phyloP scores from a whole-genome alignment of 2,888 invertebrate genomes.

The Aricia artaxerxes region DNA sequence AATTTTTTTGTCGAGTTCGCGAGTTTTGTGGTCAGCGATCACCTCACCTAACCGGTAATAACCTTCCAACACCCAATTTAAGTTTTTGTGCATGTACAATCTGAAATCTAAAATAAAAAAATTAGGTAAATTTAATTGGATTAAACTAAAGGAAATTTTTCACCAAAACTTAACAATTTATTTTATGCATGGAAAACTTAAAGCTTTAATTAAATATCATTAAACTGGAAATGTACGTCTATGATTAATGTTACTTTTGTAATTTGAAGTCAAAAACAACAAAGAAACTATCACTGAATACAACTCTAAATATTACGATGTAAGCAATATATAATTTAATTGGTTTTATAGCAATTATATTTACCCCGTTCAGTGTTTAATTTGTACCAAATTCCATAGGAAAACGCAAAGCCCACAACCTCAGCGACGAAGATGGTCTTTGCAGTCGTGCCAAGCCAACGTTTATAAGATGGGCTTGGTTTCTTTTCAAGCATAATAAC shows the following conservation, averaged over 20 bases:
- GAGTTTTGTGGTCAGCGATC: slow-evolving; percentile 72
- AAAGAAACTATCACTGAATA: not conserved
- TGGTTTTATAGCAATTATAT: slow-evolving; percentile 20
- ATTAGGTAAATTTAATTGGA: not conserved
- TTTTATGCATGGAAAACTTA: too few relatives aligned
- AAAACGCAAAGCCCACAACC: slow-evolving; percentile 78
- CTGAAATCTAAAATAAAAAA: slow-evolving; percentile 83
- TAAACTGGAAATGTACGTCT: not conserved
- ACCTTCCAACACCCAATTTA: slow-evolving; percentile 82
- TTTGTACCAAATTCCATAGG: slow-evolving; percentile 84
- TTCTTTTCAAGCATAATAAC: slow-evolving; percentile 84
- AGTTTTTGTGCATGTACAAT: slow-evolving; percentile 83
- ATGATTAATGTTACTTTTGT: not conserved
- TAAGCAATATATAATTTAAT: too few relatives aligned
- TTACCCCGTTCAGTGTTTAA: slow-evolving; percentile 86
- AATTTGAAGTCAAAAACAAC: not conserved
- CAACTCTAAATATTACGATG: not conserved
- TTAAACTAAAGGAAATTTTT: not conserved
- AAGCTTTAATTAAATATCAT: too few relatives aligned
- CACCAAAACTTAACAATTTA: too few relatives aligned
- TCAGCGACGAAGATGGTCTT: slow-evolving; percentile 82
- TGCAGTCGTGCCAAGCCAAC: slow-evolving; percentile 75
- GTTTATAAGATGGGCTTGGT: slow-evolving; percentile 78
- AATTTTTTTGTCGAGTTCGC: slow-evolving; percentile 78
- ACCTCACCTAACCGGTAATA: slow-evolving; percentile 86